phyloP scores from a whole-genome alignment of 2,797 vertebrate genomes.

The Pelochelys cantorii region DNA sequence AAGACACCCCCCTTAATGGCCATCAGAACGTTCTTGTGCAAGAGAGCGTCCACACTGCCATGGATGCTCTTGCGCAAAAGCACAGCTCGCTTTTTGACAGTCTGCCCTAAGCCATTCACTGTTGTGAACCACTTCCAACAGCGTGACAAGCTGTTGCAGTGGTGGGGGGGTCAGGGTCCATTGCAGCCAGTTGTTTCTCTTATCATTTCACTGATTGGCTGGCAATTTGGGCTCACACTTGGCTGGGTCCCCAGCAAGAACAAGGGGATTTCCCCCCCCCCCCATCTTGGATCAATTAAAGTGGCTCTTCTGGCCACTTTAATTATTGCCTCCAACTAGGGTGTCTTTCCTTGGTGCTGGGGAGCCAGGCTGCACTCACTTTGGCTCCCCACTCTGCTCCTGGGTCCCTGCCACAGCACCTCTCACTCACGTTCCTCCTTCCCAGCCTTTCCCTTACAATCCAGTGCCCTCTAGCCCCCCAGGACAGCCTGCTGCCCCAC shows the following conservation, averaged over 20 bases:
- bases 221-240: neutral
- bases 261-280: neutral
- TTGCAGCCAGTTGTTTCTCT: too few relatives aligned
- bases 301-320: too few relatives aligned
- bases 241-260: neutral
- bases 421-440: too few relatives aligned
- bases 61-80: too few relatives aligned
- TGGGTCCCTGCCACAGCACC: neutral
- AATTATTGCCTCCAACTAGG: neutral
- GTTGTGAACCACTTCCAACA: neutral
- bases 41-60: too few relatives aligned
- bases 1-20: too few relatives aligned
- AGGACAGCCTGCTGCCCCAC: neutral
- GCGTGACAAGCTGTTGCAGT: neutral
- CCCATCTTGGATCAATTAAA: too few relatives aligned
- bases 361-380: neutral
- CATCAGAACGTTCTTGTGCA: too few relatives aligned
- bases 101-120: neutral
- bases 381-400: neutral
- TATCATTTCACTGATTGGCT: neutral
- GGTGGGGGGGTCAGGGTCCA: too few relatives aligned
- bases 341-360: neutral
- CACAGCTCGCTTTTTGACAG: neutral
- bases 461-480: neutral
- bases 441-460: neutral